Percentiles rank a stretch among this genome's conserved stretches.
These are phyloP conservation scores for Pedetes capensis DNA, from an alignment of 2,113 vertebrate genomes.

Conservation along the genomic window DNA sequence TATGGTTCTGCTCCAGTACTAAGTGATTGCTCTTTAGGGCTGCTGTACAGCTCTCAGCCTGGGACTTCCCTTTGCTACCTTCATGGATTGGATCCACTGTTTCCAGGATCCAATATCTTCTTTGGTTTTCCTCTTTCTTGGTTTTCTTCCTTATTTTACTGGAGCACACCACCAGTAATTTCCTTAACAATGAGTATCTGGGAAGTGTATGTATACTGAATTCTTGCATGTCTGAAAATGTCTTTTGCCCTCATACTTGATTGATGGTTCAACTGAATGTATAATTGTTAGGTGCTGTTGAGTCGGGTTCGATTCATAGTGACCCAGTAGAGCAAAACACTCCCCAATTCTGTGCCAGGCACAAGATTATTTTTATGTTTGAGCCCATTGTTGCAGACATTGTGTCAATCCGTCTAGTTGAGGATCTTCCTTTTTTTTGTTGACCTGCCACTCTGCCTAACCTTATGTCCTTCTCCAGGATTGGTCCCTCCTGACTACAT, in stretches of 20 bases:
- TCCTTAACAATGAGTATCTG: background rate
- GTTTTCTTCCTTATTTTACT: constrained; percentile 61
- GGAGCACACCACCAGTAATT: constrained; percentile 59
- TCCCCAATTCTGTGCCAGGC: no score
- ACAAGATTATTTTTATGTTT: no score
- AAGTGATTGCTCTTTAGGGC: constrained; percentile 51
- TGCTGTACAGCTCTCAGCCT: constrained; percentile 47
- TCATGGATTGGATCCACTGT: constrained; percentile 54
- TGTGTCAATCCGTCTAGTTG: no score
- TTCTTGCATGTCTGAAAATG: constrained; percentile 52
- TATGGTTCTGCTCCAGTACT: constrained; percentile 27
- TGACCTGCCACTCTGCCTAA: no score
- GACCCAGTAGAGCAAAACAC: no score
- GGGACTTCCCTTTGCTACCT: constrained; percentile 47
- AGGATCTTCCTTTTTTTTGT: no score
- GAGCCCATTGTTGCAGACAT: no score
- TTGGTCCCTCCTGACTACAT: no score
- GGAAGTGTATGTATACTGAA: background rate
- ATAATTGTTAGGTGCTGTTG: no score
- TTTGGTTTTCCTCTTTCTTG: constrained; percentile 66
- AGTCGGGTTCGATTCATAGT: no score
- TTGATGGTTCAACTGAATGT: constrained; percentile 34
- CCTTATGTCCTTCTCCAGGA: no score
- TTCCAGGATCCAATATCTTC: constrained; percentile 52
- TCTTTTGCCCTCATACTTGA: constrained; percentile 40